Evolutionary conservation across 2,113 vertebrate genomes (phyloP).

Genomic region (Castor canadensis): DNA sequence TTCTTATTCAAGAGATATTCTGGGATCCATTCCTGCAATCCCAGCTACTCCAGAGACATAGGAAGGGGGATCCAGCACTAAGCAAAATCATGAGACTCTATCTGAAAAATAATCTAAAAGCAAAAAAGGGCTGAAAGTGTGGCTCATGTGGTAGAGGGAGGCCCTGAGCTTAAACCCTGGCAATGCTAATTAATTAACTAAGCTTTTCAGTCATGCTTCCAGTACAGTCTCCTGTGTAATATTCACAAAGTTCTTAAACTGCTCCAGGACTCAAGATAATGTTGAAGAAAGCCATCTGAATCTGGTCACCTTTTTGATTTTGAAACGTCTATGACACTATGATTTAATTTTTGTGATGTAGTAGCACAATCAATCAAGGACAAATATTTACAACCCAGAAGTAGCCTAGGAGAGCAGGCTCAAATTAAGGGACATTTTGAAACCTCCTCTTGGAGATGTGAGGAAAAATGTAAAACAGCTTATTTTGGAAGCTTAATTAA

Average conservation of each 20-base stretch:
- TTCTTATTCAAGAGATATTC: not conserved
- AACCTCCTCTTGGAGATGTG: not conserved
- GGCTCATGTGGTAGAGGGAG: too few relatives aligned
- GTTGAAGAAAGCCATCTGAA: not conserved
- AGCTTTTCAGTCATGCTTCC: not conserved
- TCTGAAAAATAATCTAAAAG: too few relatives aligned
- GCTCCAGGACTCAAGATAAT: not conserved
- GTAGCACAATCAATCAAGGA: not conserved
- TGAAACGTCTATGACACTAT: not conserved
- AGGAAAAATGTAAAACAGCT: not conserved
- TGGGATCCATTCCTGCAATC: too few relatives aligned
- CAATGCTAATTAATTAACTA: too few relatives aligned
- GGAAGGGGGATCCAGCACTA: too few relatives aligned
- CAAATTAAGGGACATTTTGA: not conserved
- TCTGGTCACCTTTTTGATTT: not conserved
- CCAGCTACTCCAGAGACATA: too few relatives aligned
- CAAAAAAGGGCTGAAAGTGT: too few relatives aligned
- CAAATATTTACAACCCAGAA: not conserved
- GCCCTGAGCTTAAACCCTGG: too few relatives aligned
- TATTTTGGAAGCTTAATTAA: not conserved
- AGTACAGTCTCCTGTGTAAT: not conserved
- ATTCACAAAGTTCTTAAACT: not conserved
- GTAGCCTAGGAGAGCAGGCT: not conserved
- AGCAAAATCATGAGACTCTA: too few relatives aligned
- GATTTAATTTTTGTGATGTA: not conserved